Conservation (phyloP, 2,113 vertebrate genomes). For the Zeus faber region DNA sequence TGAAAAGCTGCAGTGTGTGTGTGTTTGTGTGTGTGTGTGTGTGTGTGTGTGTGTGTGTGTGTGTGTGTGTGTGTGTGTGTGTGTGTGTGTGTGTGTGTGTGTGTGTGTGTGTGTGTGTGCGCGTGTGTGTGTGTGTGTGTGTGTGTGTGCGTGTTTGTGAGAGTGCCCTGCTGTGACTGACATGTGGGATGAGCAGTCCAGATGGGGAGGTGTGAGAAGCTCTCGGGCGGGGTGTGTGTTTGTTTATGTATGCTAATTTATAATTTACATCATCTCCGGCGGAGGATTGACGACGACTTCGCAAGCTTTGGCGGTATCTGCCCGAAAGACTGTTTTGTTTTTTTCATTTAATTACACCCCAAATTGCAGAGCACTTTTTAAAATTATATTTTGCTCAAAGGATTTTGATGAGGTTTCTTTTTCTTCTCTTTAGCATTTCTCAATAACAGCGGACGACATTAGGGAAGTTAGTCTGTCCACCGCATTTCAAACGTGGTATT, state of each 20-base stretch:
- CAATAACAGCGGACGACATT: no score
- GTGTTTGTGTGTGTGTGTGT: slow-evolving; percentile 8
- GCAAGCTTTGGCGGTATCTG: not conserved
- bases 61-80: not conserved
- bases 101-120: slow-evolving; percentile 3
- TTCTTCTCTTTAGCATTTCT: no score
- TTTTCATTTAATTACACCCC: not conserved
- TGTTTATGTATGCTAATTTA: slow-evolving; percentile 11
- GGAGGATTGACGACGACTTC: not conserved
- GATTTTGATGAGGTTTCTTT: no score
- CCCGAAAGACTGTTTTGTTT: not conserved
- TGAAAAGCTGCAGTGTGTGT: slow-evolving; percentile 17
- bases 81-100: slow-evolving; percentile 21
- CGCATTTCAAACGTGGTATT: no score
- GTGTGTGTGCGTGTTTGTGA: not conserved
- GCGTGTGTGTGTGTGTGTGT: slow-evolving; percentile 6
- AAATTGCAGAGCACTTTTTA: not conserved
- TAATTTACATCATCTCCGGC: not conserved
- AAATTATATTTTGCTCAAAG: no score
- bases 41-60: slow-evolving; percentile 9
- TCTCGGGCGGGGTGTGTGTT: slow-evolving; percentile 4
- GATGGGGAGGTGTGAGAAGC: slow-evolving; percentile 45
- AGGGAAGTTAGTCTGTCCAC: no score
- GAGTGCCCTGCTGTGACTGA: slow-evolving; percentile 27
- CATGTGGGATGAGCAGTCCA: slow-evolving; percentile 36